Evolutionary conservation across 2,888 invertebrate species (phyloP), one percentile per base, ranked within the genome.

Genomic region (Biston stratarius): DNA sequence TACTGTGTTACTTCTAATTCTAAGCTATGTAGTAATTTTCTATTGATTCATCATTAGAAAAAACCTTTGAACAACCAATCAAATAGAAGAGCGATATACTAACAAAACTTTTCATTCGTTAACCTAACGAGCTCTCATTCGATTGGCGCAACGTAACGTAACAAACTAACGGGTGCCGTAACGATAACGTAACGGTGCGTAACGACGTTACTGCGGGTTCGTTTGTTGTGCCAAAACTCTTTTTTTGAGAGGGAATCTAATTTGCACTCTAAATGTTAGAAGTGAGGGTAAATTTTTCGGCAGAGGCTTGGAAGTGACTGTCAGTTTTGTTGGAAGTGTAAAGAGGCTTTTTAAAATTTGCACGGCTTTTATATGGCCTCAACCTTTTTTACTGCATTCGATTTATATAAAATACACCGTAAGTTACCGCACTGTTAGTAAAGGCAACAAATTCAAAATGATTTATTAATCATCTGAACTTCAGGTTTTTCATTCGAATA

Each of bases 161-260:
- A 83, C 74, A 78, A 82, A 79, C 77, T 81, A 80, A 79, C 77
- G 74, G 70, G 69, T 66, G 72, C 74, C 75, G 77, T 76, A 69
- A 74, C 78, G 79, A 77, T 72, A 78, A 77, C 75, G 81, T 83
- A 80, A 79, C 81, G 77, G 64, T 60, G 76, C 72, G 77, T 83
- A 85, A 86, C 85, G 74, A 77, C 69, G 74, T 85, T 83, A 84
- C 74, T 51, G 70, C 69, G 71, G 73, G 73, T 74, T 76, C 77
- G 75, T 79, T 83, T 82, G 80, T 81, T 77, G 74, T 70, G 63
- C 60, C 67, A 70, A 72, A 78, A 80, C 77, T 79, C 75, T 80
- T 77, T 69, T 77, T 69, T 34, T 24, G 61, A 12, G 24, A 47
- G 15, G 6, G 56, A 62, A 67, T 58, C 55, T 51, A 82, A 74